A percentile compares a stretch with the other conserved stretches of the same genome.
Conservation (phyloP, 2,113 vertebrate species). For the Mola mola region DNA sequence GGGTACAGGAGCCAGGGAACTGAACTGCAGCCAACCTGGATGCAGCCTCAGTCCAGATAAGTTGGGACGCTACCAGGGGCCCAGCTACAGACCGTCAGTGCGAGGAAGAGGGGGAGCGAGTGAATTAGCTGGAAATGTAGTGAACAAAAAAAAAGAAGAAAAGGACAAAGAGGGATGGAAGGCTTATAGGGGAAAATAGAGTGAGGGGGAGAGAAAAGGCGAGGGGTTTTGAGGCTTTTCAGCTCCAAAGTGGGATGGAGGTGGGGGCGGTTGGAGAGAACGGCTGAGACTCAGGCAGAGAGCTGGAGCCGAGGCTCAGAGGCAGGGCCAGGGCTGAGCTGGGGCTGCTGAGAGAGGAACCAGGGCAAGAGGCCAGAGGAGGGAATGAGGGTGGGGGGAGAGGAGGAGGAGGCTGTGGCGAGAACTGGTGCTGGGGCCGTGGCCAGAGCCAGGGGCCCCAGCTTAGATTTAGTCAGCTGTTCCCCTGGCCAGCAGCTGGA, state of each 20-base stretch:
- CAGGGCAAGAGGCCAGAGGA: slow-evolving; percentile 73
- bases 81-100: slow-evolving; percentile 63
- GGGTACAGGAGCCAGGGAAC: slow-evolving; percentile 70
- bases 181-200: slow-evolving; percentile 49
- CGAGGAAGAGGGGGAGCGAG: slow-evolving; percentile 24
- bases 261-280: slow-evolving; percentile 66
- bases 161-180: slow-evolving; percentile 20
- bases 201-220: slow-evolving; percentile 27
- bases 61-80: slow-evolving; percentile 72
- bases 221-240: slow-evolving; percentile 63
- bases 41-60: slow-evolving; percentile 73
- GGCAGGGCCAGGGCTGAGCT: slow-evolving; percentile 67
- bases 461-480: slow-evolving; percentile 82
- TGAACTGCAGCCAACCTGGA: slow-evolving; percentile 72
- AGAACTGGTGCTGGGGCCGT: slow-evolving; percentile 49
- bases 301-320: slow-evolving; percentile 65
- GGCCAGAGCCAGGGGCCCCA: slow-evolving; percentile 69
- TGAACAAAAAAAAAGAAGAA: slow-evolving; percentile 27
- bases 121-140: slow-evolving; percentile 61
- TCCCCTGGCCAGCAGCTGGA: slow-evolving; percentile 79
- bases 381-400: slow-evolving; percentile 35
- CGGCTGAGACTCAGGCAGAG: slow-evolving; percentile 66
- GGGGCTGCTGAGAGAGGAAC: slow-evolving; percentile 71
- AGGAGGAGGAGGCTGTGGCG: slow-evolving; percentile 45
- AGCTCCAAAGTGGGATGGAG: slow-evolving; percentile 63